Evolutionary conservation across 2,797 vertebrate genomes (phyloP).

Genomic region (Lepilemur ruficaudatus): DNA sequence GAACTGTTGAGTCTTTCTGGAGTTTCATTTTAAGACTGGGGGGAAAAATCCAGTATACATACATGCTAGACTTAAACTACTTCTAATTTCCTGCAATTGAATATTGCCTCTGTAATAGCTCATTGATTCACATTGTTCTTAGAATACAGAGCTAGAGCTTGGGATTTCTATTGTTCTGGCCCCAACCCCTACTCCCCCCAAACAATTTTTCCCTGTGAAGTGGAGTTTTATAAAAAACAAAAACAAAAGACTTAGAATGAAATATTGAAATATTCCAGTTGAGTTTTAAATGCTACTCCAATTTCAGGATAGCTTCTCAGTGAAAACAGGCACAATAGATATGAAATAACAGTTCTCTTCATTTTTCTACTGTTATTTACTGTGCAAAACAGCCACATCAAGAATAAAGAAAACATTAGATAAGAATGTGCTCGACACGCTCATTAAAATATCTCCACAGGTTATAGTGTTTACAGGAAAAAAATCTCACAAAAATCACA

Average conservation of each 20-base stretch:
- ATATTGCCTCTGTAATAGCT: conserved; percentile 59
- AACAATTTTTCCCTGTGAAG: conserved; percentile 18
- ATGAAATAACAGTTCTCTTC: conserved; percentile 20
- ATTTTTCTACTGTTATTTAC: conserved; percentile 40
- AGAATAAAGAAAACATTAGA: conserved; percentile 24
- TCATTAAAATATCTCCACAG: conserved; percentile 52
- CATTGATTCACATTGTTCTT: conserved; percentile 51
- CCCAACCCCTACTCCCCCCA: background rate
- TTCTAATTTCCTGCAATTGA: background rate
- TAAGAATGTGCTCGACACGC: background rate
- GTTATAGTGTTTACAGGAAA: conserved; percentile 45
- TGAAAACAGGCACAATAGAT: background rate
- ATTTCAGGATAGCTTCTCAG: background rate
- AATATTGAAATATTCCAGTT: conserved; percentile 19
- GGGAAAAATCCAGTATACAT: background rate
- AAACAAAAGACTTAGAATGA: background rate
- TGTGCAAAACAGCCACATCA: background rate
- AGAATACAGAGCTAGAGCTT: background rate
- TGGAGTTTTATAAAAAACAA: conserved; percentile 3
- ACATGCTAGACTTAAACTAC: conserved; percentile 21
- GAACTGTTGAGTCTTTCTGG: background rate
- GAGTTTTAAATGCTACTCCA: conserved; percentile 27
- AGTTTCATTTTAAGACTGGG: conserved; percentile 38
- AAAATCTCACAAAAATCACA: conserved; percentile 40
- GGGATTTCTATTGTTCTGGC: conserved; percentile 7